Base-by-base conservation (phyloP, 2,797 vertebrate species). In the Corythornis leucogaster region DNA sequence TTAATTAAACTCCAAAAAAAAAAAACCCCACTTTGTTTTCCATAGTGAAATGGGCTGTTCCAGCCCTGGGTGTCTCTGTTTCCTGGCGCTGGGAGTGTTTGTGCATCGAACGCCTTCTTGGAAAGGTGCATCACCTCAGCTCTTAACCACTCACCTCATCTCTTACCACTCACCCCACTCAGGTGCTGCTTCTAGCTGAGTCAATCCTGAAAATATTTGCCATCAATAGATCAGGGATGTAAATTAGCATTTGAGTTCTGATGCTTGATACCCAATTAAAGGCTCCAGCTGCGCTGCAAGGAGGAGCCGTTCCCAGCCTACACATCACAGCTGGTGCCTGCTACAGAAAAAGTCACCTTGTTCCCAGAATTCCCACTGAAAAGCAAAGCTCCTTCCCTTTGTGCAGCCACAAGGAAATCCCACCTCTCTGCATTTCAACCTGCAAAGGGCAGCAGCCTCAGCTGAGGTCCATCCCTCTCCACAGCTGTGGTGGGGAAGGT, bases 361-460 rank as follows among this genome's bases (percentile, higher is more conserved):
- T 31, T 15, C 3, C 33, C 2, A 0, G 0, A 31, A 48, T 19
- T 45, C 68, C 80, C 4, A 3, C 63, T 14, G 63, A 35, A 45
- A 84, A 46, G 2, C 59, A 2, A 28, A 76, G 25, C 51, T 30
- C 0, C 12, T 55, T 58, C 62, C 33, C n/a, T 4, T 1, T 0
- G 2, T 4, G 12, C 24, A 46, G 55, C 43, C 67, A 2, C 2
- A 2, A 45, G n/a, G 6, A 43, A 28, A n/a, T 5, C 33, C 53
- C 82, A 13, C 35, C 30, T 12, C 35, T 12, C 45, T 19, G 25
- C 0, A 7, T 2, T 9, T 22, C 5, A 1, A 7, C 6, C 46
- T 0, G 2, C 3, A 30, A 12, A 48, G 46, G 51, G 8, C 0
- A 0, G 42, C 46, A 42, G 45, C 33, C 26, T 28, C 15, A 2